Evolutionary conservation across 2,113 vertebrate species (phyloP).

Genomic region (Eudyptes chrysolophus): DNA sequence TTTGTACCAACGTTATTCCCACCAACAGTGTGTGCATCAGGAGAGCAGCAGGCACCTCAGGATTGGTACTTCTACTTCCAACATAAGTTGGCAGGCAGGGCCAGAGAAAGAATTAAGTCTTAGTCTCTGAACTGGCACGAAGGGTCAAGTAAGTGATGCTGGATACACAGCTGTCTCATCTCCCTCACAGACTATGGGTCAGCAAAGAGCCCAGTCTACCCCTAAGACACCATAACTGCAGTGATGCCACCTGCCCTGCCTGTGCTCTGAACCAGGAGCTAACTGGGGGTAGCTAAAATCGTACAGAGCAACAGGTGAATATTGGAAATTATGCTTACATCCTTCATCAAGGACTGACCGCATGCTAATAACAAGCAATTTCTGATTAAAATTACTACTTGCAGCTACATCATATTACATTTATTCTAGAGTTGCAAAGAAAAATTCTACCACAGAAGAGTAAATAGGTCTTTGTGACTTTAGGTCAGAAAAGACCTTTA

Average conservation of each 20-base stretch:
- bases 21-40: background rate
- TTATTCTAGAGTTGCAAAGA: background rate
- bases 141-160: background rate
- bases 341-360: background rate
- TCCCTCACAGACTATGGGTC: rapidly evolving
- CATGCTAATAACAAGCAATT: background rate
- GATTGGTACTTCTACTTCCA: background rate
- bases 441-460: background rate
- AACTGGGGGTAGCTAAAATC: background rate
- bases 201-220: background rate
- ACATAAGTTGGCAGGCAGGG: background rate
- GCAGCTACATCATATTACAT: background rate
- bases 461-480: background rate
- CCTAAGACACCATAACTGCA: rapidly evolving
- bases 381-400: background rate
- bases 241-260: background rate
- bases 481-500: background rate
- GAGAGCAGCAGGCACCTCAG: background rate
- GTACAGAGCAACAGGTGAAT: background rate
- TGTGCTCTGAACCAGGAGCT: background rate
- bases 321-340: background rate
- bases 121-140: background rate
- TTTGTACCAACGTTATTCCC: background rate
- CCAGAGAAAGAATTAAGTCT: background rate
- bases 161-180: background rate